Evolutionary conservation across 2,888 invertebrate genomes (phyloP).

Genomic region (Drosophila tripunctata): DNA sequence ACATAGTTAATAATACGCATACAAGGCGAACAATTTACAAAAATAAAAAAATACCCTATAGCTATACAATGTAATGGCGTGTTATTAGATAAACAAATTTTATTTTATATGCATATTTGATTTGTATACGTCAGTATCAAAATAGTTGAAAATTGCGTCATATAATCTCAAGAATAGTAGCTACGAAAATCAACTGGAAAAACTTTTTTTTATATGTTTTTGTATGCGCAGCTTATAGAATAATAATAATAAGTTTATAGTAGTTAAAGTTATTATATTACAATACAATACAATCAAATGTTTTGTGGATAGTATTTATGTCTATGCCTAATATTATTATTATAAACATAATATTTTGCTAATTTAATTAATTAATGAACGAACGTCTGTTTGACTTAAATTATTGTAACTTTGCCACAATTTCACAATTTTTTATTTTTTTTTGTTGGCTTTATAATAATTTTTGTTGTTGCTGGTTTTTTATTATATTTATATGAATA

Average conservation of each 20-base stretch:
- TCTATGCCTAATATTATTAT: conserved; percentile 73
- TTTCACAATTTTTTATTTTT: no score
- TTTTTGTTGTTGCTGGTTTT: conserved; percentile 3
- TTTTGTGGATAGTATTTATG: conserved; percentile 30
- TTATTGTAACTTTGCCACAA: conserved; percentile 57
- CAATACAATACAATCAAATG: conserved; percentile 21
- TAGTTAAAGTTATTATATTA: conserved; percentile 32
- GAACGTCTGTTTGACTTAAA: conserved; percentile 63
- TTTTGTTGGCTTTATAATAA: conserved; percentile 30
- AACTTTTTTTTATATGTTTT: no score
- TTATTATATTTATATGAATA: conserved; percentile 9
- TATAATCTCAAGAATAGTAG: conserved; percentile 45
- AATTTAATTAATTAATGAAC: conserved; percentile 66
- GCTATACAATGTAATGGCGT: conserved; percentile 67
- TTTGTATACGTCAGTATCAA: conserved; percentile 17
- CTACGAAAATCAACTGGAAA: conserved; percentile 21
- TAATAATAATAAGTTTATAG: conserved; percentile 9
- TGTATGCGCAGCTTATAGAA: conserved; percentile 46
- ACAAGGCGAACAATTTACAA: conserved; percentile 39
- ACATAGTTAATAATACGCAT: no score
- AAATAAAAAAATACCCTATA: conserved; percentile 54
- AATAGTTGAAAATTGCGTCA: conserved; percentile 25
- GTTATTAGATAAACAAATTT: conserved; percentile 53
- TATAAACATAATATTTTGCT: conserved; percentile 73
- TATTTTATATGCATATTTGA: conserved; percentile 26